A percentile compares a stretch with the other conserved stretches of the same genome.
phyloP scores from a whole-genome alignment of 2,888 invertebrate species.

The Leptopilina drosophilae region DNA sequence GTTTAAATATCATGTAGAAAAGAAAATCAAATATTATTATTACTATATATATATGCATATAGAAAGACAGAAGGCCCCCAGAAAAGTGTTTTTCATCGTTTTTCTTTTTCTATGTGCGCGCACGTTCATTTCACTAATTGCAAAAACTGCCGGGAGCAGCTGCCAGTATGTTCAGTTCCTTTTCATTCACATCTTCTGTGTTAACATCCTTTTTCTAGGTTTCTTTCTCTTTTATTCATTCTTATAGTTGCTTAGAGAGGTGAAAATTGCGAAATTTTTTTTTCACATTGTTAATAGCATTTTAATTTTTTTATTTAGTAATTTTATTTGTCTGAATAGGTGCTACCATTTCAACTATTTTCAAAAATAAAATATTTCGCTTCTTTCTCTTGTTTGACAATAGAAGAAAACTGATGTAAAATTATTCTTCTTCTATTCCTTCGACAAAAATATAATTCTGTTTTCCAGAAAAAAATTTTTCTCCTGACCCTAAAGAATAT shows the following conservation, averaged over 20 bases:
- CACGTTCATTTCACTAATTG: slow-evolving; percentile 61
- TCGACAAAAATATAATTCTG: too few relatives aligned
- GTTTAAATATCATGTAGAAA: slow-evolving; percentile 16
- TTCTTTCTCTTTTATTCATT: background rate
- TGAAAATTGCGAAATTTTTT: background rate
- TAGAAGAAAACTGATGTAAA: too few relatives aligned
- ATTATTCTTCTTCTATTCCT: too few relatives aligned
- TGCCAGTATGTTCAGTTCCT: slow-evolving; percentile 32
- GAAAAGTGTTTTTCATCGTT: slow-evolving; percentile 35
- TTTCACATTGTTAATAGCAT: too few relatives aligned
- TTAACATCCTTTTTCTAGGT: background rate
- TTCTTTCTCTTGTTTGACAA: too few relatives aligned
- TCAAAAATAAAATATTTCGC: too few relatives aligned
- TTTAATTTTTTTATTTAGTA: too few relatives aligned
- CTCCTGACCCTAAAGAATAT: too few relatives aligned
- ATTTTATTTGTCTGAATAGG: too few relatives aligned
- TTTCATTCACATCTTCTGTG: slow-evolving; percentile 22
- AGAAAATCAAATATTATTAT: background rate
- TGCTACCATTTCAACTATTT: too few relatives aligned
- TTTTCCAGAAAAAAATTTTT: too few relatives aligned
- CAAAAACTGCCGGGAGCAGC: slow-evolving; percentile 61
- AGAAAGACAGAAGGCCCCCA: background rate
- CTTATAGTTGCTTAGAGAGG: background rate
- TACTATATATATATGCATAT: too few relatives aligned
- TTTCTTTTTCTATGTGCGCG: slow-evolving; percentile 20